These are phyloP conservation scores for Zygogramma bicolorata DNA, from an alignment of 2,888 invertebrate species.

Conservation along the genomic window DNA sequence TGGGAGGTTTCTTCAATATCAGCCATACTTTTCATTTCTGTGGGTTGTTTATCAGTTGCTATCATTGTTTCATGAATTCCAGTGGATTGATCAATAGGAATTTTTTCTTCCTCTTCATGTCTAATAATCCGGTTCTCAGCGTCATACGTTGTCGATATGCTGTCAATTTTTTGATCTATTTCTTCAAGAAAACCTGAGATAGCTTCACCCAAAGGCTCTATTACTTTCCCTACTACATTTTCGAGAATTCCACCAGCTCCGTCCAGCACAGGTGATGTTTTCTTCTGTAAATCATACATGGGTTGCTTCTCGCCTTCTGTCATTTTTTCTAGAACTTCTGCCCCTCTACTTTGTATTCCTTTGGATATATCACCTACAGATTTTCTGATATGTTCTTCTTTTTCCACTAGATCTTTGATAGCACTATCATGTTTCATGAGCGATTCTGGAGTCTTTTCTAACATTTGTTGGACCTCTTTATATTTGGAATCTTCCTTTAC, in stretches of 20 bases:
- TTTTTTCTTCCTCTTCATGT: no score
- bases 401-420: constrained; percentile 35
- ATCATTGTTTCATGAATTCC: background rate
- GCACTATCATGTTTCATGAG: constrained; percentile 9
- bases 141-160: background rate
- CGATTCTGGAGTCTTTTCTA: constrained; percentile 38
- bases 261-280: background rate
- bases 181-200: constrained; percentile 26
- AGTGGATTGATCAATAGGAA: background rate
- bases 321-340: background rate
- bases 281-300: background rate
- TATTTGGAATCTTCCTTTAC: constrained; percentile 10
- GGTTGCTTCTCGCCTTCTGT: background rate
- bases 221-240: background rate
- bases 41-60: background rate
- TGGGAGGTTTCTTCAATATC: background rate
- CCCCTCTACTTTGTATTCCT: no score
- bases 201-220: constrained; percentile 33
- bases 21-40: background rate
- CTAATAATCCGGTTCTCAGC: no score
- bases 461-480: constrained; percentile 35
- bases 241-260: background rate
- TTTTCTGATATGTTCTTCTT: constrained; percentile 34
- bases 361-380: constrained; percentile 41
- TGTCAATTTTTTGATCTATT: constrained; percentile 2